phyloP scores from a whole-genome alignment of 2,113 vertebrate genomes.

The Colinus virginianus region DNA sequence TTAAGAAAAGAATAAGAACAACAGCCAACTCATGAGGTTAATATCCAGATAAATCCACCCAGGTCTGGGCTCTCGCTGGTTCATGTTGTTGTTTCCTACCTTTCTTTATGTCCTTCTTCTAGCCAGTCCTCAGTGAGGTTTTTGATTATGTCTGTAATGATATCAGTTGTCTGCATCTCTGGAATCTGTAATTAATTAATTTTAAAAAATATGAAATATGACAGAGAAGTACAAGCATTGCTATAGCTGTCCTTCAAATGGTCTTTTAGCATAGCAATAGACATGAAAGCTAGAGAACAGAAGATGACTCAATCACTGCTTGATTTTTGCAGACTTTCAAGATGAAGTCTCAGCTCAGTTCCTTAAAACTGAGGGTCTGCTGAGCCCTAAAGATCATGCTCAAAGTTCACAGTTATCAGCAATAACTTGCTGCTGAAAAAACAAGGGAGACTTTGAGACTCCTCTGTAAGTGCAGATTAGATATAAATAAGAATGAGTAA shows the following conservation, averaged over 20 bases:
- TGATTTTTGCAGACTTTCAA: neutral
- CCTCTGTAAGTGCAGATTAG: conserved; percentile 27
- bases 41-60: neutral
- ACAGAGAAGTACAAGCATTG: neutral
- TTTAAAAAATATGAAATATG: neutral
- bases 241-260: neutral
- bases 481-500: conserved; percentile 8
- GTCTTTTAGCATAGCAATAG: neutral
- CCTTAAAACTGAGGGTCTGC: neutral
- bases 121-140: neutral
- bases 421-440: neutral
- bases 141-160: neutral
- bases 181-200: neutral
- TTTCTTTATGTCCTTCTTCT: neutral
- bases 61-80: neutral
- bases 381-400: neutral
- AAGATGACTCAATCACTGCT: neutral
- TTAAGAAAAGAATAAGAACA: neutral
- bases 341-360: conserved; percentile 7
- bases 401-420: conserved; percentile 3
- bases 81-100: neutral
- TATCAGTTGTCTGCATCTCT: neutral
- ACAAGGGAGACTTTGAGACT: neutral
- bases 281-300: neutral
- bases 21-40: neutral